Evolutionary conservation across 2,797 vertebrate genomes (phyloP).

Genomic region (Eulemur mongoz): DNA sequence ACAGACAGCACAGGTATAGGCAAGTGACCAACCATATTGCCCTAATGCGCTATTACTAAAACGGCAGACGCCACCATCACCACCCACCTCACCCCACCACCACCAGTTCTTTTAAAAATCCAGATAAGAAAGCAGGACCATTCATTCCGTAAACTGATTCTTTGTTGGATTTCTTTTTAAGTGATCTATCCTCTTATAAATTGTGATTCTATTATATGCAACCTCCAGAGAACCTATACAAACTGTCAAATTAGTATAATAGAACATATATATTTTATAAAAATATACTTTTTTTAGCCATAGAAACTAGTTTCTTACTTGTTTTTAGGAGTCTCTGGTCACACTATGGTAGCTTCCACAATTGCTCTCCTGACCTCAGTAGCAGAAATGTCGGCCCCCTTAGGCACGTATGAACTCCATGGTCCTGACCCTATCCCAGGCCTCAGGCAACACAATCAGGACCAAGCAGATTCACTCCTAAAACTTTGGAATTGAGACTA

Average conservation of each 20-base stretch:
- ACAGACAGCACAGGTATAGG: background rate
- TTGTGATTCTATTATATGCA: background rate
- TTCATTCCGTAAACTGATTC: background rate
- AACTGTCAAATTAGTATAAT: background rate
- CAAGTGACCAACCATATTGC: background rate
- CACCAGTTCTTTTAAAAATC: background rate
- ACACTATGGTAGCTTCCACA: background rate
- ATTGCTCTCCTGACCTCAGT: background rate
- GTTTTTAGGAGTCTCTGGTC: background rate
- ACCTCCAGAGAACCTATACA: background rate
- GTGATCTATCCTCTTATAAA: background rate
- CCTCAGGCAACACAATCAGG: background rate
- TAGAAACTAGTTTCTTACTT: background rate
- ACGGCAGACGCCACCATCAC: background rate
- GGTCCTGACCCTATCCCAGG: background rate
- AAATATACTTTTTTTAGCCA: background rate
- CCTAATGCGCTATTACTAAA: background rate
- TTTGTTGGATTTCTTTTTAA: background rate
- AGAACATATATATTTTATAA: background rate
- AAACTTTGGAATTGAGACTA: background rate
- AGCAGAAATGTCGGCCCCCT: background rate
- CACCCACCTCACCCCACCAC: background rate
- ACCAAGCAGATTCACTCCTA: background rate
- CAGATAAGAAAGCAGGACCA: background rate
- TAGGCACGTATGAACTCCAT: background rate